phyloP scores from a whole-genome alignment of 2,888 invertebrate species.

The Euplexia lucipara region DNA sequence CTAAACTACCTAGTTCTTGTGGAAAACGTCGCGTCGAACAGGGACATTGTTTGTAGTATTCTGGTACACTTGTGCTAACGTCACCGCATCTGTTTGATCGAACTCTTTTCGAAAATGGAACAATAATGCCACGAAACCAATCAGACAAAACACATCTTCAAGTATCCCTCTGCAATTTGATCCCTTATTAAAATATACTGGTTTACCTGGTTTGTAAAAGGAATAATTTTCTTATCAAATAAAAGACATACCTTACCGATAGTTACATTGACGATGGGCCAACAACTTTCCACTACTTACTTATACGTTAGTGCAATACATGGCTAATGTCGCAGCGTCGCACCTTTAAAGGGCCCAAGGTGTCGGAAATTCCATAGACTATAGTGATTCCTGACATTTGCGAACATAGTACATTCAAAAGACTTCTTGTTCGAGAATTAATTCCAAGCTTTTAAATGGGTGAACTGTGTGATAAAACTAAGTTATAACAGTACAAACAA shows the following conservation, averaged over 20 bases:
- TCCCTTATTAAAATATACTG: too few species aligned
- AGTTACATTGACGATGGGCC: constrained; percentile 29
- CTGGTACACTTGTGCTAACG: constrained; percentile 72
- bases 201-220: neutral
- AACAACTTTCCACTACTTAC: constrained; percentile 50
- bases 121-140: neutral
- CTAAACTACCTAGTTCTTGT: constrained; percentile 76
- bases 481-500: neutral
- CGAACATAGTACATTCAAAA: constrained; percentile 33
- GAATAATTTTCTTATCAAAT: constrained; percentile 20
- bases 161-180: neutral
- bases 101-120: constrained; percentile 42
- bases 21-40: constrained; percentile 72
- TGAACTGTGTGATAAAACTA: neutral
- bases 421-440: constrained; percentile 8
- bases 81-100: constrained; percentile 64
- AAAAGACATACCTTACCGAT: constrained; percentile 14
- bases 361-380: constrained; percentile 45
- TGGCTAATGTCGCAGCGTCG: constrained; percentile 45
- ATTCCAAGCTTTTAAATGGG: constrained; percentile 6
- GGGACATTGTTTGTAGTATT: constrained; percentile 80
- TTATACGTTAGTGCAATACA: constrained; percentile 42
- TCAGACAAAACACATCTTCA: neutral
- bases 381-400: constrained; percentile 40
- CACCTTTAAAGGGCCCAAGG: constrained; percentile 50